Conservation (phyloP, 2,888 invertebrate genomes). For the Polydesmus complanatus region DNA sequence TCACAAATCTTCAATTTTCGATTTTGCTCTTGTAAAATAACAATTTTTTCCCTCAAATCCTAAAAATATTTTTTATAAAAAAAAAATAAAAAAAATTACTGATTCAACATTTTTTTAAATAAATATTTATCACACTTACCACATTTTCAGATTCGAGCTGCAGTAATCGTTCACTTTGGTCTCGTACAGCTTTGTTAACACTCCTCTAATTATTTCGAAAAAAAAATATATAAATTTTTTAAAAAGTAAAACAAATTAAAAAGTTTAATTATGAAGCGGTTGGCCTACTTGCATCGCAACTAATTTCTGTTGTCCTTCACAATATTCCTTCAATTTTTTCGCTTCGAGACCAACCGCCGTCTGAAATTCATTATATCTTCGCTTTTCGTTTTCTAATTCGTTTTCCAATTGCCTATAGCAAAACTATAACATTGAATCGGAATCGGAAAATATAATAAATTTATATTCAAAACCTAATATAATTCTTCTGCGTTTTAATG, state of each 20-base stretch:
- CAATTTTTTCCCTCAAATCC: slow-evolving; percentile 58
- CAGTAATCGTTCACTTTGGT: slow-evolving; percentile 66
- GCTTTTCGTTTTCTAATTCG: slow-evolving; percentile 67
- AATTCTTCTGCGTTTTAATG: slow-evolving; percentile 83
- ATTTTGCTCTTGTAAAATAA: slow-evolving; percentile 53
- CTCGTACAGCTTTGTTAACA: slow-evolving; percentile 32
- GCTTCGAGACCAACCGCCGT: slow-evolving; percentile 59
- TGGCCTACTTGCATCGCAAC: too few species aligned
- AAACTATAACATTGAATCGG: background rate
- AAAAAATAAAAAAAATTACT: background rate
- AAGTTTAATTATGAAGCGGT: slow-evolving; percentile 19
- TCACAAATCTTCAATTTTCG: slow-evolving; percentile 53
- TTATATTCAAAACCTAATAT: slow-evolving; percentile 51
- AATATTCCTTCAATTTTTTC: slow-evolving; percentile 59
- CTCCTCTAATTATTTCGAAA: slow-evolving; percentile 26
- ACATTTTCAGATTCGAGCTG: slow-evolving; percentile 73
- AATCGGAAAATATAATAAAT: background rate
- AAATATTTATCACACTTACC: slow-evolving; percentile 32
- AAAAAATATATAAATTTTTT: background rate
- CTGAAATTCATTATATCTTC: slow-evolving; percentile 49
- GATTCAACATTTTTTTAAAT: background rate
- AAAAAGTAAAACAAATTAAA: background rate
- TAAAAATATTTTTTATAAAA: slow-evolving; percentile 23
- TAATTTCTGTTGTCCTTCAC: slow-evolving; percentile 65
- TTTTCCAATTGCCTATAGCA: slow-evolving; percentile 66